Base-by-base conservation (phyloP, 1,140 invertebrate species). In the Dufourea novaeangliae region DNA sequence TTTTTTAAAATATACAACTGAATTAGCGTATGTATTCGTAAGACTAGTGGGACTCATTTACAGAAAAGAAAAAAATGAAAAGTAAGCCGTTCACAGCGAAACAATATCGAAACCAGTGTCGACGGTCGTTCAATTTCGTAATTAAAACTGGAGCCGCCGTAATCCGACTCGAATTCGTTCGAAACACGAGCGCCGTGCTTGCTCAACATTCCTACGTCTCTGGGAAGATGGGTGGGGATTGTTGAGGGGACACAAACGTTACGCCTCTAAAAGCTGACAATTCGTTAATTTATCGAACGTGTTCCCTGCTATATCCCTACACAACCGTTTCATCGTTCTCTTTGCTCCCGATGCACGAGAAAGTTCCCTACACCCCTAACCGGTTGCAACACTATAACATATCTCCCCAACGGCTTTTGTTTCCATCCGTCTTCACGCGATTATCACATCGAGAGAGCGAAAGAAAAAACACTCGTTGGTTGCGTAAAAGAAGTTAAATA, bases 151-250 rank as follows among this genome's bases (percentile, higher is more conserved):
- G 39, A 64, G 46, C 46, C 66, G 41, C n/a, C 39, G 71, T 78
- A 84, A 84, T 84, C 74, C 39, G 64, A 77, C 57, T 83, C 66
- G 32, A 63, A 73, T 67, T 77, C 78, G 54, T 46, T 20, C 44
- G 73, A 83, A 84, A 84, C 46, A 52, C 14, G 78, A 84, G 29
- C 44, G 25, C 57, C 56, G 34, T 62, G 37, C 57, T 77, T 84
- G 25, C 62, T 77, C 68, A 72, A 72, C 27, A 34, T 37, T 69
- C 66, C 54, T 74, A 10, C 61, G 32, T 12, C 12, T 20, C 34
- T 0, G 17, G 22, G n/a, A n/a, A n/a, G n/a, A n/a, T n/a, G n/a
- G n/a, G n/a, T n/a, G n/a, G n/a, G n/a, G n/a, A n/a, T n/a, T n/a
- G n/a, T n/a, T n/a, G n/a, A n/a, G n/a, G 29, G 32, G 66, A 67